These are phyloP conservation scores for Argentina silus DNA, from an alignment of 2,797 vertebrate species.

Conservation along the genomic window DNA sequence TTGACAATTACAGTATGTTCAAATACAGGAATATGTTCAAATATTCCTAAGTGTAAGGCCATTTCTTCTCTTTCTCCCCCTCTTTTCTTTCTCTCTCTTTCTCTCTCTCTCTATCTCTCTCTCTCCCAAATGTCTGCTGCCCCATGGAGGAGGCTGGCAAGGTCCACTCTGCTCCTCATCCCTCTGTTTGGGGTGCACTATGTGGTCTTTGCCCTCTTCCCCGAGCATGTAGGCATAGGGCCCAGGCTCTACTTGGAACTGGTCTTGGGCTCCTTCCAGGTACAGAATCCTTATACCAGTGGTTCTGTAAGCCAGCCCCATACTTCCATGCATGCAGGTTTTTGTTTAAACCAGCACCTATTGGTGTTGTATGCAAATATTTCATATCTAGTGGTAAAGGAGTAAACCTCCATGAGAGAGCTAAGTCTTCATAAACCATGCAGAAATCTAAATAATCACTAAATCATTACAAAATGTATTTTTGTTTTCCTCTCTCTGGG, in stretches of 20 bases:
- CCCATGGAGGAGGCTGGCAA: constrained; percentile 58
- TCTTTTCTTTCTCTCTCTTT: not conserved
- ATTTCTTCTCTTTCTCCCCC: not conserved
- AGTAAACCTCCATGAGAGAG: too few relatives aligned
- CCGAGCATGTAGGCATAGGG: constrained; percentile 47
- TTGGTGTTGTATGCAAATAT: too few relatives aligned
- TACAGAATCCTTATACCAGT: constrained; percentile 23
- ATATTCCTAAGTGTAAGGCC: too few relatives aligned
- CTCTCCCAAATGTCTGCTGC: constrained; percentile 8
- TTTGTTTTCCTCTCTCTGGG: not conserved
- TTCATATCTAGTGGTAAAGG: too few relatives aligned
- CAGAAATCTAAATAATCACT: too few relatives aligned
- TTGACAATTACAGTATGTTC: too few relatives aligned
- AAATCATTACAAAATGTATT: too few relatives aligned
- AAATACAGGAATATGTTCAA: too few relatives aligned
- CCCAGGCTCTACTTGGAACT: constrained; percentile 71
- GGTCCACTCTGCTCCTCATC: constrained; percentile 72
- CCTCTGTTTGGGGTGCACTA: constrained; percentile 74
- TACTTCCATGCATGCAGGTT: not conserved
- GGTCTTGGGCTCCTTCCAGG: constrained; percentile 77
- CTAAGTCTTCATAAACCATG: too few relatives aligned
- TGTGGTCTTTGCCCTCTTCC: constrained; percentile 69
- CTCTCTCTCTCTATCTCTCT: not conserved
- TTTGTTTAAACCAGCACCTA: not conserved
- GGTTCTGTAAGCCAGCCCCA: not conserved